A percentile compares a stretch with the other conserved stretches of the same genome.
phyloP scores from a whole-genome alignment of 2,888 invertebrate species.

The Balanococcus diminutus region DNA sequence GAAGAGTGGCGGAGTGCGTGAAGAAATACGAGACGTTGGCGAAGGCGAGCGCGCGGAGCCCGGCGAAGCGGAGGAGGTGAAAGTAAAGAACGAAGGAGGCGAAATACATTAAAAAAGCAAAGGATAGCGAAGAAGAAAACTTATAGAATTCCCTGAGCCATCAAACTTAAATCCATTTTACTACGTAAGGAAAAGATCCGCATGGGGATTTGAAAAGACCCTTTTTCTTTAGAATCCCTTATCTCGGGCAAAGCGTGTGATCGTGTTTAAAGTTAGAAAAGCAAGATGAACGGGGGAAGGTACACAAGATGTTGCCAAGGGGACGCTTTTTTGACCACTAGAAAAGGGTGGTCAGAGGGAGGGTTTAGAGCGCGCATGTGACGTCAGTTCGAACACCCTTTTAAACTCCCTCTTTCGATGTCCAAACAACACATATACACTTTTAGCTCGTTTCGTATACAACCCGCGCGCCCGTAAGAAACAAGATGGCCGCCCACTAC shows the following conservation, averaged over 20 bases:
- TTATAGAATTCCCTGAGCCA: conserved; percentile 55
- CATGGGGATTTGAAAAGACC: conserved; percentile 55
- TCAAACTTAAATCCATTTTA: conserved; percentile 55
- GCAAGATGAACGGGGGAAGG: conserved; percentile 47
- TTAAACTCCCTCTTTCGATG: conserved; percentile 54
- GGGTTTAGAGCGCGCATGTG: conserved; percentile 55
- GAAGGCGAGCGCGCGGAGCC: not conserved
- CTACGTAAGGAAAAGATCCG: conserved; percentile 55
- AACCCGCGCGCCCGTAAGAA: conserved; percentile 53
- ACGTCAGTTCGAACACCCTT: conserved; percentile 54
- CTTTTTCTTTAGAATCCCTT: conserved; percentile 54
- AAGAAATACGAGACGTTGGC: conserved; percentile 43
- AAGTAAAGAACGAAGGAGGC: not conserved
- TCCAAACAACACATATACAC: conserved; percentile 55
- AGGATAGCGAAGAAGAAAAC: conserved; percentile 55
- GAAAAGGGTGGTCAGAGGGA: conserved; percentile 55
- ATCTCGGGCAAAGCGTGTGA: conserved; percentile 55
- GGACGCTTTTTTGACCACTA: conserved; percentile 55
- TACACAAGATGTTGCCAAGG: conserved; percentile 55
- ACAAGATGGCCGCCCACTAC: conserved; percentile 55
- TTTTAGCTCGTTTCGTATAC: conserved; percentile 48
- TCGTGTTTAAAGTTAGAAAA: conserved; percentile 54
- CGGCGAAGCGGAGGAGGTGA: not conserved
- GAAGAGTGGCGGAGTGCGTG: conserved; percentile 46
- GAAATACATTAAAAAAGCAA: conserved; percentile 48